These are phyloP conservation scores for Dryobates pubescens DNA, from an alignment of 2,797 vertebrate genomes.

Conservation along the genomic window DNA sequence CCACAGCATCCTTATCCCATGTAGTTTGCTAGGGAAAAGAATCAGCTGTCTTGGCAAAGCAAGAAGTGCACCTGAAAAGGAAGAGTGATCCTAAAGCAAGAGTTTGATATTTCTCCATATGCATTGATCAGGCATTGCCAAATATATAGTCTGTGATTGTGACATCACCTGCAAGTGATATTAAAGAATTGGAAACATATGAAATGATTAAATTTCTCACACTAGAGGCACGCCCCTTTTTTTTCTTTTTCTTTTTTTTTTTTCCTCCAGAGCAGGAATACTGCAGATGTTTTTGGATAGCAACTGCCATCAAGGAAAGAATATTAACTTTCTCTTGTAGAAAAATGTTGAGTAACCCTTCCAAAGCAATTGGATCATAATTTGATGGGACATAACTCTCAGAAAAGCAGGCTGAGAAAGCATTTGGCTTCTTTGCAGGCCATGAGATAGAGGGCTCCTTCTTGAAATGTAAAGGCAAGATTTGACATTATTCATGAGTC, in stretches of 20 bases:
- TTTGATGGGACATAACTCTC: background rate
- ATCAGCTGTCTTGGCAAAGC: background rate
- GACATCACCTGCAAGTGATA: background rate
- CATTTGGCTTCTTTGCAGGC: background rate
- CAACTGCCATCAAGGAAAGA: background rate
- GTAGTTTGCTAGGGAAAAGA: background rate
- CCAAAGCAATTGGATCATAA: background rate
- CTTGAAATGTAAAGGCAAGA: background rate
- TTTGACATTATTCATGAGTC: background rate
- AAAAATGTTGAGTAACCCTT: background rate
- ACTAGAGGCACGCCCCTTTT: background rate
- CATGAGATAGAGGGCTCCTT: background rate
- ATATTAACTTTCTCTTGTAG: background rate
- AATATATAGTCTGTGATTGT: background rate
- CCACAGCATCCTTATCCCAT: background rate
- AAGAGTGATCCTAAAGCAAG: background rate
- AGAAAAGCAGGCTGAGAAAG: background rate
- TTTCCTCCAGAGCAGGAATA: background rate
- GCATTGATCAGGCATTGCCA: background rate
- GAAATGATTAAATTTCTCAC: background rate
- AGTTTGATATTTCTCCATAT: background rate
- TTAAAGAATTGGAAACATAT: background rate
- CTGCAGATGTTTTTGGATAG: background rate
- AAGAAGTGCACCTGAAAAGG: background rate
- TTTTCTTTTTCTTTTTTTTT: background rate